Percentiles rank a stretch among this genome's conserved stretches.
Evolutionary conservation across 2,797 vertebrate species (phyloP).

Genomic region (Poecilia picta): DNA sequence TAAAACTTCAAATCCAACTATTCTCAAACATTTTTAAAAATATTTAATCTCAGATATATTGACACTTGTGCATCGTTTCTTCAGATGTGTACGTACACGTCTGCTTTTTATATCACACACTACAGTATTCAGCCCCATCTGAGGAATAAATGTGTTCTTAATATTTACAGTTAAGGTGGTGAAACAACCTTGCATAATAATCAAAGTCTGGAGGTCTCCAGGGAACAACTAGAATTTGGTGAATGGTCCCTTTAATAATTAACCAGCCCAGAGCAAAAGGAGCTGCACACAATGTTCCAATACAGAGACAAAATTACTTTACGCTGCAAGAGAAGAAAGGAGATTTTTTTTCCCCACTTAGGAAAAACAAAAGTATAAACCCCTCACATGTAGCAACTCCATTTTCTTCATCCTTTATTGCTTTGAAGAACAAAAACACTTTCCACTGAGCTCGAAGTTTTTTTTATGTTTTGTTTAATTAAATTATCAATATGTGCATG

Average conservation of each 20-base stretch:
- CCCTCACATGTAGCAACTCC: not conserved
- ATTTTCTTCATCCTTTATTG: not conserved
- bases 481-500: not conserved
- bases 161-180: not conserved
- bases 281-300: not conserved
- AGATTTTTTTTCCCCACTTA: not conserved
- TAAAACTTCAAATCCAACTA: not conserved
- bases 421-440: not conserved
- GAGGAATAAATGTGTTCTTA: not conserved
- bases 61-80: not conserved
- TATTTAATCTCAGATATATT: not conserved
- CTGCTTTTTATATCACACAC: not conserved
- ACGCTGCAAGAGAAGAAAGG: slow-evolving; percentile 19
- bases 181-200: slow-evolving; percentile 32
- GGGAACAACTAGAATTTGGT: slow-evolving; percentile 31
- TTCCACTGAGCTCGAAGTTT: not conserved
- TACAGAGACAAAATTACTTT: slow-evolving; percentile 25
- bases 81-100: not conserved
- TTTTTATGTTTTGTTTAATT: not conserved
- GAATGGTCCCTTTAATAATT: slow-evolving; percentile 20
- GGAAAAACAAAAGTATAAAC: not conserved
- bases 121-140: not conserved
- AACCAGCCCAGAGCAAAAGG: slow-evolving; percentile 23
- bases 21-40: not conserved
- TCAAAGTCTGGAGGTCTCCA: slow-evolving; percentile 23